Percentiles rank a stretch among this genome's conserved stretches.
Conservation (phyloP, 2,888 invertebrate species). For the Hetaerina titia region DNA sequence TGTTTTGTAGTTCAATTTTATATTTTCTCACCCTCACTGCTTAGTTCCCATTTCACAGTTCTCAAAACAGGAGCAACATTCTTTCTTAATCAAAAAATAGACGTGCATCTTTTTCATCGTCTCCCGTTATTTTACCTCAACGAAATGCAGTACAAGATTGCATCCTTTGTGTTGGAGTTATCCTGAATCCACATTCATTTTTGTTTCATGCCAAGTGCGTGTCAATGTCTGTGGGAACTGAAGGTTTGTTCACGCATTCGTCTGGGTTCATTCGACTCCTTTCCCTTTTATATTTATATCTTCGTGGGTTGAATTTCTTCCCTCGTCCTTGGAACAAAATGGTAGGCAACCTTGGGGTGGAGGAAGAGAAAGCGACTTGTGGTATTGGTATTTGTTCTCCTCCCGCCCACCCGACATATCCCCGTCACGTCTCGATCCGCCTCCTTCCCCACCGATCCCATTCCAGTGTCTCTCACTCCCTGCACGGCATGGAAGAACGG, state of each 20-base stretch:
- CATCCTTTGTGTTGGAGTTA: too few relatives aligned
- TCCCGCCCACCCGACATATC: neutral
- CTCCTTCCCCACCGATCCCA: neutral
- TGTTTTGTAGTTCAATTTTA: too few relatives aligned
- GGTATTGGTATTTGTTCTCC: neutral
- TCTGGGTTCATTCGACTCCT: neutral
- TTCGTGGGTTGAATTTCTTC: neutral
- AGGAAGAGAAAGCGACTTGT: neutral
- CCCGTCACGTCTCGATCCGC: neutral
- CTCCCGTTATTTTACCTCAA: too few relatives aligned
- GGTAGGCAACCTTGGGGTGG: neutral
- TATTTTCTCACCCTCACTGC: too few relatives aligned
- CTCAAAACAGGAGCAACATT: too few relatives aligned
- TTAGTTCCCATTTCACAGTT: too few relatives aligned
- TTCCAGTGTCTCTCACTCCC: neutral
- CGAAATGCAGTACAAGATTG: too few relatives aligned
- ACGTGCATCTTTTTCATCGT: too few relatives aligned
- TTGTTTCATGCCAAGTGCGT: neutral
- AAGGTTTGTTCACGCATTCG: neutral
- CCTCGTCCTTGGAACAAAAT: neutral
- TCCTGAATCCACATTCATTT: neutral
- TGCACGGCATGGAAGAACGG: too few relatives aligned
- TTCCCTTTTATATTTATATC: constrained; percentile 6
- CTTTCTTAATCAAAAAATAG: too few relatives aligned
- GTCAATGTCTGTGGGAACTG: neutral